phyloP scores from a whole-genome alignment of 1,140 invertebrate species.

The Delia radicum region DNA sequence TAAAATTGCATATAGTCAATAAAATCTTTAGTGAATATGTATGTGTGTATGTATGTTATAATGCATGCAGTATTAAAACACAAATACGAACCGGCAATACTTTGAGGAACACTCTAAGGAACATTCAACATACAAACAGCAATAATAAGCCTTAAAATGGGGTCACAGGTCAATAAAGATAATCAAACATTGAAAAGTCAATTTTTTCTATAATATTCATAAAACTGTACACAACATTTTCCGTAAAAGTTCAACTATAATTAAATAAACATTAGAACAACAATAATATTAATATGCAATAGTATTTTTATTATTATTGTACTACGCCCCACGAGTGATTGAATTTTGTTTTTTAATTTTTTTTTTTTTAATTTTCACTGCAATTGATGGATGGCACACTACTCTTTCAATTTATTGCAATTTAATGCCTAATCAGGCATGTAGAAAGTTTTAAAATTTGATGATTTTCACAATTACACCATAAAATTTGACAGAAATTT shows the following conservation, averaged over 20 bases:
- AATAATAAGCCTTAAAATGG: conserved; percentile 33
- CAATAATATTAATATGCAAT: background rate
- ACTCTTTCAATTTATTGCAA: no score
- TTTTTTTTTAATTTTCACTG: background rate
- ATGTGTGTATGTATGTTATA: no score
- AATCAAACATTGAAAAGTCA: background rate
- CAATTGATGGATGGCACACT: background rate
- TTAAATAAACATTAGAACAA: background rate
- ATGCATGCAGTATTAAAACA: background rate
- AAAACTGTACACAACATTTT: background rate
- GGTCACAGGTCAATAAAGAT: conserved; percentile 4
- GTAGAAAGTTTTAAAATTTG: no score
- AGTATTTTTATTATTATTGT: background rate
- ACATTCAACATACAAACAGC: conserved; percentile 42
- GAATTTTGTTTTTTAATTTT: background rate
- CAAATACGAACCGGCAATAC: conserved; percentile 48
- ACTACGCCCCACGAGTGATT: background rate
- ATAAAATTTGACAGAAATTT: no score
- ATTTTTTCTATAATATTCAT: background rate
- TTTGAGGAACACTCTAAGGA: conserved; percentile 51
- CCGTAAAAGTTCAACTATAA: no score
- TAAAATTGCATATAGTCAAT: background rate
- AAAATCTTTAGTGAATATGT: no score
- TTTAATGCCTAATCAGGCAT: no score
- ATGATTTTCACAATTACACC: no score